Evolutionary conservation across 2,797 vertebrate genomes (phyloP).

Genomic region (Parambassis ranga): DNA sequence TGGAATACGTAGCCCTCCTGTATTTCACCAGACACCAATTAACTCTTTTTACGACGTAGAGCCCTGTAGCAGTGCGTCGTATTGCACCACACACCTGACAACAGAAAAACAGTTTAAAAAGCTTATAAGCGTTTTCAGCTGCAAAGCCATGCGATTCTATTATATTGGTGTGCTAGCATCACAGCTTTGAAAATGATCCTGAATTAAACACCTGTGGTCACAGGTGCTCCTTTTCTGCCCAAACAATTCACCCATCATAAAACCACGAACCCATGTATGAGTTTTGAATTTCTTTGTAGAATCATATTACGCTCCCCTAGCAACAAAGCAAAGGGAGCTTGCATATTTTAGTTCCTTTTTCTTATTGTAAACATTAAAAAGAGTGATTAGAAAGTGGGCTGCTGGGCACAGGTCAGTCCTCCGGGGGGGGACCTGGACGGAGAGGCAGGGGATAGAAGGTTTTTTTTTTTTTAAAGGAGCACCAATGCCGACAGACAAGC

Average conservation of each 20-base stretch:
- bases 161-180: slow-evolving; percentile 68
- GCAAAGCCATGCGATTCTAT: slow-evolving; percentile 74
- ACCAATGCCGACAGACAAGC: slow-evolving; percentile 65
- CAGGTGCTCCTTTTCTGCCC: slow-evolving; percentile 77
- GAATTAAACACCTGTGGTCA: slow-evolving; percentile 66
- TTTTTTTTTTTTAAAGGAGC: slow-evolving; percentile 65
- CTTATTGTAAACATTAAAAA: slow-evolving; percentile 69
- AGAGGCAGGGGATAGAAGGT: slow-evolving; percentile 27
- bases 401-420: slow-evolving; percentile 62
- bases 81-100: slow-evolving; percentile 58
- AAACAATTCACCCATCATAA: slow-evolving; percentile 30
- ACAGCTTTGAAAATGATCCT: slow-evolving; percentile 71
- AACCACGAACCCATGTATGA: slow-evolving; percentile 53
- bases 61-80: slow-evolving; percentile 76
- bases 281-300: slow-evolving; percentile 46
- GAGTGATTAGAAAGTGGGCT: slow-evolving; percentile 72
- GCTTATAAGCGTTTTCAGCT: slow-evolving; percentile 60
- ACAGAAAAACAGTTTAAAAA: slow-evolving; percentile 58
- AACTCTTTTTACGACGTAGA: slow-evolving; percentile 74
- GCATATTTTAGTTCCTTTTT: slow-evolving; percentile 71
- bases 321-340: slow-evolving; percentile 61
- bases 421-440: slow-evolving; percentile 60
- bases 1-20: slow-evolving; percentile 57
- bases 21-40: slow-evolving; percentile 44
- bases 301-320: slow-evolving; percentile 50